These are phyloP conservation scores for Ictalurus punctatus DNA, from an alignment of 2,113 vertebrate genomes.

Conservation along the genomic window DNA sequence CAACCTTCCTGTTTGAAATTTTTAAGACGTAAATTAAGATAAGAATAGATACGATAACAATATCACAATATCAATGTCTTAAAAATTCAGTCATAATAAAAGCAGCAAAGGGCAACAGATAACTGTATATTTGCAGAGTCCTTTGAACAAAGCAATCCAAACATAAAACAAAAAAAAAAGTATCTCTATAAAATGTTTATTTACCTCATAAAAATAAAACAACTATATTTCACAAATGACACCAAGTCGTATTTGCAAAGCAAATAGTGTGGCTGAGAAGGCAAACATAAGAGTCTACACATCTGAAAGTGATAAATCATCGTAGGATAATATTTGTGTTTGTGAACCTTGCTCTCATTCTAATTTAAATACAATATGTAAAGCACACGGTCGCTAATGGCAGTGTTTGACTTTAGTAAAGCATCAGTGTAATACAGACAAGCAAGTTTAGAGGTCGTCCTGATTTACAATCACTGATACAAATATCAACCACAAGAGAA, in stretches of 20 bases:
- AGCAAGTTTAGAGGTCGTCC: slow-evolving; percentile 59
- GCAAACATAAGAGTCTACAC: neutral
- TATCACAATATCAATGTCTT: neutral
- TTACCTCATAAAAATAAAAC: slow-evolving; percentile 35
- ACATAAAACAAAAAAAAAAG: neutral
- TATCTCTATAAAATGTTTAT: slow-evolving; percentile 33
- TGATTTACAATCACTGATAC: slow-evolving; percentile 57
- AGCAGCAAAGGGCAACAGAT: neutral
- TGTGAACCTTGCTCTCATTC: neutral
- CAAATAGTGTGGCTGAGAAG: neutral
- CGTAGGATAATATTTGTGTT: neutral
- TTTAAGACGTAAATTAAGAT: neutral
- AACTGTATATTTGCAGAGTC: neutral
- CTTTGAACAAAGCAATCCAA: neutral
- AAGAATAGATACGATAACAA: neutral
- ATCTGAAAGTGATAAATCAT: neutral
- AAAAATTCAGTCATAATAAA: neutral
- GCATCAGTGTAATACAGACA: slow-evolving; percentile 29
- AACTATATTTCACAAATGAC: slow-evolving; percentile 14
- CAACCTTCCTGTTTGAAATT: neutral
- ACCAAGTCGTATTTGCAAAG: slow-evolving; percentile 27
- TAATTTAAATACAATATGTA: neutral
- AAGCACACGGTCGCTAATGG: neutral
- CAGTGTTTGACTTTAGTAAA: slow-evolving; percentile 41
- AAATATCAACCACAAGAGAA: slow-evolving; percentile 49